Evolutionary conservation across 1,140 invertebrate species (phyloP), one percentile per base, ranked within the genome.

Genomic region (Meloidogyne chitwoodi): DNA sequence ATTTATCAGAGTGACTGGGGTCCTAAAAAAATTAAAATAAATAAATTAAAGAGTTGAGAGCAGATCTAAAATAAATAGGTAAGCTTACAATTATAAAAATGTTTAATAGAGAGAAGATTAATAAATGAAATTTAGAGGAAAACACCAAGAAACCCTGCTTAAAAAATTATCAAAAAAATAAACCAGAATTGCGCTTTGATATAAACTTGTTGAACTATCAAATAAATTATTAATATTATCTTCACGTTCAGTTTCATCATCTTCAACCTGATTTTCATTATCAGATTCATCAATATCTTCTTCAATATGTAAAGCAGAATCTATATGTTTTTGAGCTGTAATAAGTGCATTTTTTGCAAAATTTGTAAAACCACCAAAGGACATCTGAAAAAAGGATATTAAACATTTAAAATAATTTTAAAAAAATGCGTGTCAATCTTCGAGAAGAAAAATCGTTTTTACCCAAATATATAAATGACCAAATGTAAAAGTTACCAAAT

Each of bases 301-400:
- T 34, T 80, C 62, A 41, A 85, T 85, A 38, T 83, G 82, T 12
- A 83, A 66, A 16, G 82, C 83, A 22, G 73, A 80, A 69, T 83
- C 81, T 27, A 83, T 83, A 27, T 67, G 68, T 48, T 80, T 83
- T 71, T 83, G 81, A 11, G 81, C 81, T 11, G 83, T 80, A 29
- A 78, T 56, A 71, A 85, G 63, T 11, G 81, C 81, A 80, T 75
- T 83, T 68, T 83, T 83, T 16, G 81, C 81, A n/a, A 83, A 83
- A 29, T 80, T 84, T 34, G 82, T 83, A 16, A 79, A 81, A 64
- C 83, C 83, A 24, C 80, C 82, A 62, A 85, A 76, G 8, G 75
- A 83, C 81, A 85, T 83, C 22, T 31, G 11, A 26, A 74, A 48
- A 22, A 61, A 14, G 10, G 5, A 68, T 38, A 68, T 22, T 38